Evolutionary conservation across 1,140 invertebrate species (phyloP), one percentile per base, ranked within the genome.

Genomic region (Varroa destructor): DNA sequence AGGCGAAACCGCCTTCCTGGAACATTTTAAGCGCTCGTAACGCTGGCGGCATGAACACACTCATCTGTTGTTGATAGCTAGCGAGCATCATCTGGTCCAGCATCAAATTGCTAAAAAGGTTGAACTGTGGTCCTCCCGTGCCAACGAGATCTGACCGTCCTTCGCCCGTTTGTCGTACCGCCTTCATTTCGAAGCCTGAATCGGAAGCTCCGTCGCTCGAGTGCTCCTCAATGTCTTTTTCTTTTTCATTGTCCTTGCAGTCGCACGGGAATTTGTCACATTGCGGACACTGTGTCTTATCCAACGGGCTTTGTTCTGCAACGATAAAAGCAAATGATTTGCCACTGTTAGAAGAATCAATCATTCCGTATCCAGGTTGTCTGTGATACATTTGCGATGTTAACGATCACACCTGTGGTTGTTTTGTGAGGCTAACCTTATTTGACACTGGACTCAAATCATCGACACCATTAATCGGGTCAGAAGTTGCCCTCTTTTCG

Each of bases 71-170:
- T 46, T 67, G 61, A 67, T 67, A 67, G 40, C 61, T 67, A 2
- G 61, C 61, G 40, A 67, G 61, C 61, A 67, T 67, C 61, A 67
- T 67, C 37, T 67, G 61, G 8, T 67, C 61, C 14, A 67, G 61
- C 61, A 67, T 67, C 25, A 25, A 25, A 46, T 40, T 43, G 14
- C 61, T 37, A 46, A 67, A 67, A 12, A 67, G 61, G 37, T 67
- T 67, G 61, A 67, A 67, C 12, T 67, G 61, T 3, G 61, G 61
- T 14, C 40, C 40, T 37, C 46, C 46, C 3, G 46, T 3, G 46
- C 3, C 46, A 51, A 51, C 46, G 25, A 25, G 25, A 5, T 51
- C 46, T 8, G 46, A 8, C 46, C 46, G 46, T 5, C 46, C 8
- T 12, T 67, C 61, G 12, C 12, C 12, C 36, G 57, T 42, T 2